These are phyloP conservation scores for Lampropteryx suffumata DNA, from an alignment of 2,888 invertebrate genomes.

Conservation along the genomic window DNA sequence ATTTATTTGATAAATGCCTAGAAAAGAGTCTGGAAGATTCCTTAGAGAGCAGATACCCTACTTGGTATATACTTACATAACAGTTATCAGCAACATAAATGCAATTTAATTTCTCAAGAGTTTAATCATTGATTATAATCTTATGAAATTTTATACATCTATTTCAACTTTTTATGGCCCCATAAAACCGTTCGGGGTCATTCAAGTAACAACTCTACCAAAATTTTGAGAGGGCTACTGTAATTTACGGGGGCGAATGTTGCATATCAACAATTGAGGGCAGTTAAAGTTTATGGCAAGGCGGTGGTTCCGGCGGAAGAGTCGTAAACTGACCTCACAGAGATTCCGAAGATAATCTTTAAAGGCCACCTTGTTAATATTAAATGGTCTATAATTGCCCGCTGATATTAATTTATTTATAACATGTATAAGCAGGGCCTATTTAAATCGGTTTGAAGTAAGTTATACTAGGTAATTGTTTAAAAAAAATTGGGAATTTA, in stretches of 20 bases:
- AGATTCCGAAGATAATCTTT: conserved; percentile 75
- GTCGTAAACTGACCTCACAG: conserved; percentile 66
- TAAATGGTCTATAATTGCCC: conserved; percentile 75
- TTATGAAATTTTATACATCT: conserved; percentile 36
- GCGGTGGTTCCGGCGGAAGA: conserved; percentile 70
- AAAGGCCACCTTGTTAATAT: conserved; percentile 77
- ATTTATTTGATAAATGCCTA: too few species aligned
- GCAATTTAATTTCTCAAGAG: conserved; percentile 15
- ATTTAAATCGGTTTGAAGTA: conserved; percentile 3
- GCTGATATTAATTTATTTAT: conserved; percentile 64
- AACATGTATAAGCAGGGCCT: conserved; percentile 14
- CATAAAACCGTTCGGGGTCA: conserved; percentile 59
- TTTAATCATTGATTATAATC: conserved; percentile 36
- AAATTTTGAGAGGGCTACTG: conserved; percentile 54
- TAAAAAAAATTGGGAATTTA: too few species aligned
- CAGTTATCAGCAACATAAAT: conserved; percentile 1
- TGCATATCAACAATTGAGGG: conserved; percentile 52
- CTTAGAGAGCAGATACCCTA: too few species aligned
- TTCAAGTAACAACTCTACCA: conserved; percentile 35
- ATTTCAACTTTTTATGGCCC: conserved; percentile 53
- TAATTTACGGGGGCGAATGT: conserved; percentile 65
- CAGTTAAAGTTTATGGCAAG: conserved; percentile 62
- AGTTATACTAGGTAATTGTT: too few species aligned
- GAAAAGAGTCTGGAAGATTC: too few species aligned
- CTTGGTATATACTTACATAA: neutral